Evolutionary conservation across 2,888 invertebrate species (phyloP).

Genomic region (Limnephilus rhombicus): DNA sequence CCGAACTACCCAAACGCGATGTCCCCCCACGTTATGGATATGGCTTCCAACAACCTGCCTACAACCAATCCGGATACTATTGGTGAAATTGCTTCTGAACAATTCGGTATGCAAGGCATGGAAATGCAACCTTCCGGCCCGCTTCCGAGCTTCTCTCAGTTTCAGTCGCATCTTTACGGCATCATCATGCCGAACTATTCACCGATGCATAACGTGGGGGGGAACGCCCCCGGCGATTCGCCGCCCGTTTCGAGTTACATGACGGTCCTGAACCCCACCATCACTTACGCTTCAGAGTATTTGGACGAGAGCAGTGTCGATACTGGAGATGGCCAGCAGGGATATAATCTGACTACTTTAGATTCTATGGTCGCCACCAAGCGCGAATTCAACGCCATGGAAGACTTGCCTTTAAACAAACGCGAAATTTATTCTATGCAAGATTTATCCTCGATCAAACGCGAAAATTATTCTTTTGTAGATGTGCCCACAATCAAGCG

Average conservation of each 20-base stretch:
- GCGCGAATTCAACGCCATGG: slow-evolving; percentile 4
- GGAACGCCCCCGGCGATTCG: slow-evolving; percentile 80
- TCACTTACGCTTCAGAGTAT: slow-evolving; percentile 45
- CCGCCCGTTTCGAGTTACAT: slow-evolving; percentile 75
- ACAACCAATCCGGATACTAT: slow-evolving; percentile 89
- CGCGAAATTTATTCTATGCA: neutral
- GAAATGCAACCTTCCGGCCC: slow-evolving; percentile 76
- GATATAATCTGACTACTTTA: slow-evolving; percentile 40
- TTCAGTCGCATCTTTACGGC: slow-evolving; percentile 79
- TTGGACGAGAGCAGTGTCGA: slow-evolving; percentile 58
- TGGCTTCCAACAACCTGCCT: slow-evolving; percentile 83
- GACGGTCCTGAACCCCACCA: slow-evolving; percentile 71
- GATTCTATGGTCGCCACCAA: slow-evolving; percentile 40
- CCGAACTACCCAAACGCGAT: slow-evolving; percentile 90
- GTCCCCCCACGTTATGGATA: slow-evolving; percentile 91
- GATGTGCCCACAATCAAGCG: slow-evolving; percentile 42
- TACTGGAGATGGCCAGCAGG: slow-evolving; percentile 39
- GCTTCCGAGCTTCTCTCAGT: slow-evolving; percentile 83
- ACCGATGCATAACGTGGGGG: slow-evolving; percentile 87
- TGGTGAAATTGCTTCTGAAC: slow-evolving; percentile 82
- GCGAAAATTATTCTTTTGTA: slow-evolving; percentile 1
- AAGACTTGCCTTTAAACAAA: neutral
- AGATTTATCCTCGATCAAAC: slow-evolving; percentile 8
- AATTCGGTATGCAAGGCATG: slow-evolving; percentile 76
- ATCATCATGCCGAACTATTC: slow-evolving; percentile 79